Evolutionary conservation across 2,888 invertebrate genomes (phyloP).

Genomic region (Caenorhabditis sulstoni): DNA sequence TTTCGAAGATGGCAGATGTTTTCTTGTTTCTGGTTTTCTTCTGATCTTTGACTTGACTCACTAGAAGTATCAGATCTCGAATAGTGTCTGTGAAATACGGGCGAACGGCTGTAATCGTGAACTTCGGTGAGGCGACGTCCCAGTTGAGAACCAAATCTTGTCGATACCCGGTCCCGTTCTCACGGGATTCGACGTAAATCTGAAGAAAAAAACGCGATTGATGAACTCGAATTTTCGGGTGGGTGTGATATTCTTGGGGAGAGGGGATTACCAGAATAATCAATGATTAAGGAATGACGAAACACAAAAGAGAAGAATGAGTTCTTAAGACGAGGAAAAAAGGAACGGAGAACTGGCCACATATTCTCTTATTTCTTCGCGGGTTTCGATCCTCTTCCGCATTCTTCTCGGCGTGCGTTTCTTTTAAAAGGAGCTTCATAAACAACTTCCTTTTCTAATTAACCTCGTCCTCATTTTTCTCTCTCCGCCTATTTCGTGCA

Average conservation of each 20-base stretch:
- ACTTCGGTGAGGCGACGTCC: slow-evolving; percentile 62
- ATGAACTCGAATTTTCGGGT: background rate
- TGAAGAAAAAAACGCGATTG: slow-evolving; percentile 9
- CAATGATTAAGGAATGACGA: no score
- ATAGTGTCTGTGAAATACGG: slow-evolving; percentile 58
- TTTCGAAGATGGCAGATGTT: no score
- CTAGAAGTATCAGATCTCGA: slow-evolving; percentile 34
- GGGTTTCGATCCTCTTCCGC: background rate
- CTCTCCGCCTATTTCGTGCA: slow-evolving; percentile 1
- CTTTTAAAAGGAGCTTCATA: slow-evolving; percentile 32
- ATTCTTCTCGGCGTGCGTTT: slow-evolving; percentile 3
- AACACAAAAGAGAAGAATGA: no score
- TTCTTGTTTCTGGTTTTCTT: no score
- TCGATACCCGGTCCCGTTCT: slow-evolving; percentile 61
- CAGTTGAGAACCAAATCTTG: slow-evolving; percentile 53
- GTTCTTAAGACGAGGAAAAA: no score
- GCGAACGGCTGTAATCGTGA: slow-evolving; percentile 63
- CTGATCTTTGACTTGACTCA: slow-evolving; percentile 10
- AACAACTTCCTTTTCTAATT: slow-evolving; percentile 42
- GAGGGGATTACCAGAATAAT: background rate
- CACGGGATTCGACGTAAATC: slow-evolving; percentile 61
- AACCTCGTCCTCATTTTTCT: slow-evolving; percentile 37
- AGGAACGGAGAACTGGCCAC: no score
- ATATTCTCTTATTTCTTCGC: slow-evolving; percentile 11
- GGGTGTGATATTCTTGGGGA: slow-evolving; percentile 8